Base-by-base conservation (phyloP, 2,888 invertebrate genomes). In the Podotricha telesiphe region DNA sequence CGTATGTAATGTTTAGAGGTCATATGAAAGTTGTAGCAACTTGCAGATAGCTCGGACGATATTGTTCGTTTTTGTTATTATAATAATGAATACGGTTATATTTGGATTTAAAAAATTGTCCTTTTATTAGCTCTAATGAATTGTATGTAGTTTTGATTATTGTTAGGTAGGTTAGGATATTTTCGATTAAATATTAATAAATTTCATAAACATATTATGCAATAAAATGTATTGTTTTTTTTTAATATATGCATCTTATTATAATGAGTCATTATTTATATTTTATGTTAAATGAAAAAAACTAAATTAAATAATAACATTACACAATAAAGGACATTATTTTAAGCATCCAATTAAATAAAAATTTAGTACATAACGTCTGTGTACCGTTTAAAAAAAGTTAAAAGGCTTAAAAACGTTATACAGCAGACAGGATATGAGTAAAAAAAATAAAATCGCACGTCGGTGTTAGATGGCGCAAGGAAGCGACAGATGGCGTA, bases 11-110 rank as follows among this genome's bases (percentile, higher is more conserved):
- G 70, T 56, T 61, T 74, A 74, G 76, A 78, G 78, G 78, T 76
- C 77, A 72, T 70, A 76, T 74, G 76, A 78, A 78, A 76, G 78
- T 78, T 75, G 75, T 70, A 58, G 62, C 65, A 53, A 61, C 67
- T 67, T 70, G 65, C 67, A 61, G 69, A 40, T 34, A 37, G 61
- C 67, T 67, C 45, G 45, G 50, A 51, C 53, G 65, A 48, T 68
- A 62, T 65, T 56, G 53, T 22, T 58, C 67, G 45, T 45, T 48
- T 48, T 53, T 48, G 53, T 55, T 61, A 28, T 34, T 61, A 56
- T 53, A 66, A 34, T 28, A 53, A 67, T 61, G 70, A 61, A 62
- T 22, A 50, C 48, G 37, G 28, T 22, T 50, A 42, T 59, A 17
- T 28, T 37, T n/a, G 45, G 22, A n/a, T 28, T 17, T 59, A 28